Percentiles rank a stretch among this genome's conserved stretches.
phyloP scores from a whole-genome alignment of 1,140 invertebrate genomes.

The Uloborus diversus region DNA sequence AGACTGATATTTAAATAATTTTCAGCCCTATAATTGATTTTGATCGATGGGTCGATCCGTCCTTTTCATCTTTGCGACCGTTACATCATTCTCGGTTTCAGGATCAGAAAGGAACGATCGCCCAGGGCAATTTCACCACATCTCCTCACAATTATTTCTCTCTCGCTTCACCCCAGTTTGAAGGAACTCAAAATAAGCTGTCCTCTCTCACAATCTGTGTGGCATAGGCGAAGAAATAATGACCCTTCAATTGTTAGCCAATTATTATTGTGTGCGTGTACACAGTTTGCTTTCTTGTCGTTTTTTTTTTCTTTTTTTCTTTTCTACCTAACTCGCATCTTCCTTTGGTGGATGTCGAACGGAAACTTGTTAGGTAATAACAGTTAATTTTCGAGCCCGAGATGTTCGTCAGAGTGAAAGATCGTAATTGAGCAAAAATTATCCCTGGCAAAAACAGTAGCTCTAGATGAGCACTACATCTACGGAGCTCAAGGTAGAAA shows the following conservation, averaged over 20 bases:
- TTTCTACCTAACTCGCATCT: not conserved
- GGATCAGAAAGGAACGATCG: no score
- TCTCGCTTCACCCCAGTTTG: not conserved
- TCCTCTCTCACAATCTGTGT: not conserved
- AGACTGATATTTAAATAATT: not conserved
- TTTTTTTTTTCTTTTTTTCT: not conserved
- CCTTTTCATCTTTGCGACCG: no score
- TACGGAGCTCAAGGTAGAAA: no score
- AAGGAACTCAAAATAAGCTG: not conserved
- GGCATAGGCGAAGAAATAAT: slow-evolving; percentile 41
- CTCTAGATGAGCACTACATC: not conserved
- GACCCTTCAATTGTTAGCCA: slow-evolving; percentile 25
- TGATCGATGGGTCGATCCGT: not conserved
- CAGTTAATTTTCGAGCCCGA: slow-evolving; percentile 10
- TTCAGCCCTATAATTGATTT: slow-evolving; percentile 7
- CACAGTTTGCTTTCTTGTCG: not conserved
- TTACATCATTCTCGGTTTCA: no score
- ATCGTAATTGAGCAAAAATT: slow-evolving; percentile 35
- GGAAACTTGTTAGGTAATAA: slow-evolving; percentile 42
- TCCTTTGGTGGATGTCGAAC: not conserved
- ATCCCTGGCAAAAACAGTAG: slow-evolving; percentile 5
- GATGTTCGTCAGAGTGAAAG: slow-evolving; percentile 2
- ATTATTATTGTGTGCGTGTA: slow-evolving; percentile 45
- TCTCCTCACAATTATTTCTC: no score
- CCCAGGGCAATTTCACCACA: no score